phyloP scores from a whole-genome alignment of 2,797 vertebrate genomes.

The Spizella passerina region DNA sequence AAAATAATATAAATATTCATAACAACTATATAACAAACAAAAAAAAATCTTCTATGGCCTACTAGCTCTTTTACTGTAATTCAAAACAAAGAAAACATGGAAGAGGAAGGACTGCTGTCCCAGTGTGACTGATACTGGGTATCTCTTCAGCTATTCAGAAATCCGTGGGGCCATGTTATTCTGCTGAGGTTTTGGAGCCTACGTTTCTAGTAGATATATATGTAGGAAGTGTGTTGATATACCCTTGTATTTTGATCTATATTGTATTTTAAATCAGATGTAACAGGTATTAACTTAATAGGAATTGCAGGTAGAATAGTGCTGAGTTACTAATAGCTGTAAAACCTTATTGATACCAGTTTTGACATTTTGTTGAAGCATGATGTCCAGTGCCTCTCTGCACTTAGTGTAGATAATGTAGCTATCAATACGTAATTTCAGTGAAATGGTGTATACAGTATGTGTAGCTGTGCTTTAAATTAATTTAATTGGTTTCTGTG shows the following conservation, averaged over 20 bases:
- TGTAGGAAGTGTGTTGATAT: conserved; percentile 36
- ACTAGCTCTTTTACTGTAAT: neutral
- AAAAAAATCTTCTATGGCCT: neutral
- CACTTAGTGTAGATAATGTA: conserved; percentile 93
- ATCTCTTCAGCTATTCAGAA: conserved; percentile 5
- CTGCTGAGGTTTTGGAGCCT: conserved; percentile 29
- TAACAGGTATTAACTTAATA: conserved; percentile 72
- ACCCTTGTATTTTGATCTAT: conserved; percentile 64
- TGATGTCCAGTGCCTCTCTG: conserved; percentile 92
- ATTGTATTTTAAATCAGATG: conserved; percentile 61
- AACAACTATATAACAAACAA: neutral
- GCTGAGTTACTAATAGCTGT: conserved; percentile 75
- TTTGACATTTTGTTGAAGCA: conserved; percentile 86
- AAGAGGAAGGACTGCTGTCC: neutral
- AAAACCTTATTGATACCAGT: conserved; percentile 74
- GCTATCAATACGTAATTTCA: conserved; percentile 82
- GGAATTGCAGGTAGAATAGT: conserved; percentile 76
- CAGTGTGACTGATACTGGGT: conserved; percentile 21
- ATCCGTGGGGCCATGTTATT: neutral
- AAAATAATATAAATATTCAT: neutral
- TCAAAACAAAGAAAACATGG: neutral
- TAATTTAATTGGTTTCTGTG: conserved; percentile 78
- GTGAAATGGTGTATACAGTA: conserved; percentile 82
- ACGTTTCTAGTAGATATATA: conserved; percentile 12
- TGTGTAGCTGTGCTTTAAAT: conserved; percentile 74